Evolutionary conservation across 2,113 vertebrate species (phyloP), one percentile per base, ranked within the genome.

Genomic region (Paralichthys olivaceus): DNA sequence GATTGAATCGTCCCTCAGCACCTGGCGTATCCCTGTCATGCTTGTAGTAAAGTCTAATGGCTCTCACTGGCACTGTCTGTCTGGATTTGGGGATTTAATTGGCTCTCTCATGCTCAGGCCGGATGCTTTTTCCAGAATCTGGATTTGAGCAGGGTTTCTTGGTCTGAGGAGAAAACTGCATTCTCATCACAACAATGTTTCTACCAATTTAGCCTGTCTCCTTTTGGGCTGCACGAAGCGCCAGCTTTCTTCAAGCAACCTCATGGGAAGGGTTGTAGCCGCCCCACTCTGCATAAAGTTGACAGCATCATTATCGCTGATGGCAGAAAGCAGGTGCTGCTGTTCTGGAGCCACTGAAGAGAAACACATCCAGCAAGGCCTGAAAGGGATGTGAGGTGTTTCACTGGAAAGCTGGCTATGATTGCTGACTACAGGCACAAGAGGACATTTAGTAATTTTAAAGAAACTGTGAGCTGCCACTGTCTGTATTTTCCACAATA

Each of bases 261-360:
- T 67, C 9, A 25, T 37, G 26, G 22, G 14, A 32, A 58, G 40
- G 1, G 6, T 37, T 45, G 37, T 49, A 65, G 14, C 15, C 13
- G 23, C 23, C 11, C 23, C 11, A 14, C 54, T 55, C n/a, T 22
- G 7, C 22, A 25, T 56, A 43, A 32, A 55, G 40, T 45, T 66
- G 61, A 67, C 62, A 51, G 37, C 73, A 63, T 68, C 74, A 7
- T 77, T 62, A 6, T 63, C 53, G 9, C 47, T 47, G 43, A 66
- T 23, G 22, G 37, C 28, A 49, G 56, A 47, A 56, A 25, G 32
- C 49, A 20, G 34, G 29, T 70, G 34, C 45, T 20, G 73, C 56
- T 59, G 19, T 8, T 15, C 11, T 1, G 9, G 9, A 13, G 19
- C 43, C n/a, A 23, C 37, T 26, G 14, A 56, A 45, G 20, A 51